A percentile compares a stretch with the other conserved stretches of the same genome.
Evolutionary conservation across 1,140 invertebrate species (phyloP).

Genomic region (Lasaia peninsularis): DNA sequence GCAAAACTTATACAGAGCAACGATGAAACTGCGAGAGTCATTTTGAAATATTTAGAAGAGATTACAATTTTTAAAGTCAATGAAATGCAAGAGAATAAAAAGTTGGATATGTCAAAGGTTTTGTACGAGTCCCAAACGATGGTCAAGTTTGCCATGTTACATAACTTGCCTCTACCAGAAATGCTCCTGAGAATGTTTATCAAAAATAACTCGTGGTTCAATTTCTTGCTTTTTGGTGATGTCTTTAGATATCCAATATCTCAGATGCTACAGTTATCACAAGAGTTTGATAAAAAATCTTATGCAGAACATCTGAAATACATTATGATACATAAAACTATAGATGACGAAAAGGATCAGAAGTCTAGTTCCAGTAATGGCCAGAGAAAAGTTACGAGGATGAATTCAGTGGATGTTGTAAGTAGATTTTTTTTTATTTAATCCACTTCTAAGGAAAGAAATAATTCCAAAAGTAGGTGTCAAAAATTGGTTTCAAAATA

Average conservation of each 20-base stretch:
- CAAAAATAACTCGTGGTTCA: constrained; percentile 79
- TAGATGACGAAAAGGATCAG: constrained; percentile 62
- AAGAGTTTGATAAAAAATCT: constrained; percentile 73
- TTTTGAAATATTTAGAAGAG: constrained; percentile 69
- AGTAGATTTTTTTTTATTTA: constrained; percentile 28
- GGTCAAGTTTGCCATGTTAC: constrained; percentile 78
- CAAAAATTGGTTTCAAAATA: too few species aligned
- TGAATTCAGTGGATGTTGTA: constrained; percentile 63
- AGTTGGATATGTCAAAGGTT: constrained; percentile 59
- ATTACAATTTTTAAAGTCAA: constrained; percentile 44
- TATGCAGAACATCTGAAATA: constrained; percentile 77
- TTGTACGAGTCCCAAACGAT: constrained; percentile 78
- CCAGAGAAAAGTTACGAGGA: constrained; percentile 50
- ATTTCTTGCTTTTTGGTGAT: constrained; percentile 80
- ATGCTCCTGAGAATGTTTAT: constrained; percentile 77
- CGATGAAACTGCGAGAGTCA: constrained; percentile 51
- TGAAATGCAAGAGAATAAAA: constrained; percentile 56
- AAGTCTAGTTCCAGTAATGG: constrained; percentile 59
- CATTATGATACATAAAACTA: constrained; percentile 68
- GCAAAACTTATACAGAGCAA: constrained; percentile 60
- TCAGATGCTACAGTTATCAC: constrained; percentile 76
- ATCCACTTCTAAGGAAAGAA: too few species aligned
- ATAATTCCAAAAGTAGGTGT: too few species aligned
- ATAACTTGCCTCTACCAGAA: constrained; percentile 78
- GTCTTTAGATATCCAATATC: constrained; percentile 80